A percentile compares a stretch with the other conserved stretches of the same genome.
Conservation (phyloP, 2,888 invertebrate genomes). For the Nephrotoma guestfalica region DNA sequence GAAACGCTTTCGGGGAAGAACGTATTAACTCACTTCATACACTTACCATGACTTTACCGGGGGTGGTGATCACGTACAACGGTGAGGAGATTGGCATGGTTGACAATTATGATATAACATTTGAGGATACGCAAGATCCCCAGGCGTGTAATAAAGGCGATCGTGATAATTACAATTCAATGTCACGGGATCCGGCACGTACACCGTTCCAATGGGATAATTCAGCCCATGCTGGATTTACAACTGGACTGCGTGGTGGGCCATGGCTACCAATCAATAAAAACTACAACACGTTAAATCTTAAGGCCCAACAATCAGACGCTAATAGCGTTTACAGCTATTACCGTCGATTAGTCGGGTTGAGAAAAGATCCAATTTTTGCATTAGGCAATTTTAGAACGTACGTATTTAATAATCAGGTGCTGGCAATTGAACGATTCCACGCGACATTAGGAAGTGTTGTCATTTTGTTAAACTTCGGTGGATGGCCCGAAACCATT, state of each 20-base stretch:
- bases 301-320: slow-evolving; percentile 35
- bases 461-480: slow-evolving; percentile 7
- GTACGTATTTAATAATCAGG: slow-evolving; percentile 27
- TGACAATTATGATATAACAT: slow-evolving; percentile 38
- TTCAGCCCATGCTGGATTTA: slow-evolving; percentile 39
- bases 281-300: slow-evolving; percentile 43
- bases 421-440: neutral
- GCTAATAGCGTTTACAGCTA: slow-evolving; percentile 37
- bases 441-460: neutral
- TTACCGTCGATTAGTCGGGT: slow-evolving; percentile 34
- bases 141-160: slow-evolving; percentile 48
- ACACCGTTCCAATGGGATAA: slow-evolving; percentile 72
- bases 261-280: slow-evolving; percentile 58
- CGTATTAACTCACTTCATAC: slow-evolving; percentile 69
- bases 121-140: slow-evolving; percentile 41
- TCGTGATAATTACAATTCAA: slow-evolving; percentile 38
- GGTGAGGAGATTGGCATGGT: slow-evolving; percentile 68
- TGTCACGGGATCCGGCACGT: slow-evolving; percentile 55
- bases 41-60: slow-evolving; percentile 67
- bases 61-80: slow-evolving; percentile 74
- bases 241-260: slow-evolving; percentile 27
- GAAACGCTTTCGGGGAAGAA: slow-evolving; percentile 48
- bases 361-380: slow-evolving; percentile 30
- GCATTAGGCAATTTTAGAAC: slow-evolving; percentile 39
- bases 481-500: slow-evolving; percentile 17